Percentiles rank a stretch among this genome's conserved stretches.
phyloP scores from a whole-genome alignment of 2,888 invertebrate species.

The Eurytoma californica region DNA sequence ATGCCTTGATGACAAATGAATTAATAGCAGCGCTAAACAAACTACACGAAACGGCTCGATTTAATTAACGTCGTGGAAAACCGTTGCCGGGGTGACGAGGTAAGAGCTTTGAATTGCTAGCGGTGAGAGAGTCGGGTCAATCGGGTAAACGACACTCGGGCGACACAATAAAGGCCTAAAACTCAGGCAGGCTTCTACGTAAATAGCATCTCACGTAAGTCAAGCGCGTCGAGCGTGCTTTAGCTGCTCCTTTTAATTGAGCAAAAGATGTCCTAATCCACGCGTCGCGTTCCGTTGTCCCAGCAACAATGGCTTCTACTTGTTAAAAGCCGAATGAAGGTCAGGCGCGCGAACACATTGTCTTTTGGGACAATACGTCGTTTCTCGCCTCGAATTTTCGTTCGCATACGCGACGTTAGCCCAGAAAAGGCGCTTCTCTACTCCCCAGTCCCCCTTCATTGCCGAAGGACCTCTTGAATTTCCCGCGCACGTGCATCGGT shows the following conservation, averaged over 20 bases:
- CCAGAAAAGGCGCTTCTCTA: background rate
- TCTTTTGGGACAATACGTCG: constrained; percentile 41
- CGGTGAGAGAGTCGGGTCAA: background rate
- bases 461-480: constrained; percentile 22
- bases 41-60: background rate
- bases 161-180: background rate
- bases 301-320: constrained; percentile 42
- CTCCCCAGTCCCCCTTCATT: no score
- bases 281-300: constrained; percentile 24
- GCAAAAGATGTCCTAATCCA: constrained; percentile 53
- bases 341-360: constrained; percentile 38
- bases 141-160: background rate
- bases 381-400: constrained; percentile 39
- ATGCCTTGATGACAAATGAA: constrained; percentile 7
- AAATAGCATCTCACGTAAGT: constrained; percentile 37
- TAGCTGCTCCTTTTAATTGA: constrained; percentile 48
- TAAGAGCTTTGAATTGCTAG: no score
- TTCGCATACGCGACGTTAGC: constrained; percentile 11
- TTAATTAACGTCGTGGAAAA: background rate
- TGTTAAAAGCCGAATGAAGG: constrained; percentile 50
- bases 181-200: background rate
- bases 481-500: constrained; percentile 12
- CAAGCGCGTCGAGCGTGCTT: constrained; percentile 23
- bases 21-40: background rate
- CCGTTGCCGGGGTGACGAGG: no score